Conservation (phyloP, 1,140 invertebrate genomes). For the Drosophila nebulosa region DNA sequence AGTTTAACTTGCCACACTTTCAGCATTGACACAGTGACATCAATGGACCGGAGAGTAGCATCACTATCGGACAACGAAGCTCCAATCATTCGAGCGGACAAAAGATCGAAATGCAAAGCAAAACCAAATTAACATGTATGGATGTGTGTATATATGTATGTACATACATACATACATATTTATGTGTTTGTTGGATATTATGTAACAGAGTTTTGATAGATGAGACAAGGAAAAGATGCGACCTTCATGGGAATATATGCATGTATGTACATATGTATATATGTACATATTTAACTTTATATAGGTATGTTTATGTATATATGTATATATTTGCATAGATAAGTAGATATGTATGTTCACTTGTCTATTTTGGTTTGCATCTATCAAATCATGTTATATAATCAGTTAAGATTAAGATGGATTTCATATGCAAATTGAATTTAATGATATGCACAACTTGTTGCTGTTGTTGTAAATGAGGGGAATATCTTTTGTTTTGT, state of each 20-base stretch:
- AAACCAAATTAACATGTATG: background rate
- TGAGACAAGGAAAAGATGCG: background rate
- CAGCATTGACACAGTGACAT: slow-evolving; percentile 64
- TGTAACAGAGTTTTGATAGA: background rate
- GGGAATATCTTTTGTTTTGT: background rate
- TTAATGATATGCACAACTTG: slow-evolving; percentile 46
- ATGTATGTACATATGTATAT: background rate
- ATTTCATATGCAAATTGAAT: slow-evolving; percentile 61
- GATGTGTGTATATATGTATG: background rate
- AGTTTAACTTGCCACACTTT: background rate
- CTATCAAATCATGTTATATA: slow-evolving; percentile 44
- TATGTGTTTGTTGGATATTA: background rate
- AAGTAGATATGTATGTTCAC: background rate
- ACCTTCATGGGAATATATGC: background rate
- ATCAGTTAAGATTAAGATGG: slow-evolving; percentile 25
- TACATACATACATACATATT: background rate
- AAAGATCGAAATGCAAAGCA: slow-evolving; percentile 18
- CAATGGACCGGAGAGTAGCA: slow-evolving; percentile 23
- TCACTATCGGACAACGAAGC: background rate
- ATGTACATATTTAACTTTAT: too few relatives aligned
- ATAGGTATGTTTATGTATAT: too few relatives aligned
- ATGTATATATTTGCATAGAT: background rate
- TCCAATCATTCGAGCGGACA: slow-evolving; percentile 30
- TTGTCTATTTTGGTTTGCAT: too few relatives aligned
- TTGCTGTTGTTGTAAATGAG: background rate